A percentile compares a stretch with the other conserved stretches of the same genome.
phyloP scores from a whole-genome alignment of 1,140 invertebrate species.

The Dinoponera quadriceps region DNA sequence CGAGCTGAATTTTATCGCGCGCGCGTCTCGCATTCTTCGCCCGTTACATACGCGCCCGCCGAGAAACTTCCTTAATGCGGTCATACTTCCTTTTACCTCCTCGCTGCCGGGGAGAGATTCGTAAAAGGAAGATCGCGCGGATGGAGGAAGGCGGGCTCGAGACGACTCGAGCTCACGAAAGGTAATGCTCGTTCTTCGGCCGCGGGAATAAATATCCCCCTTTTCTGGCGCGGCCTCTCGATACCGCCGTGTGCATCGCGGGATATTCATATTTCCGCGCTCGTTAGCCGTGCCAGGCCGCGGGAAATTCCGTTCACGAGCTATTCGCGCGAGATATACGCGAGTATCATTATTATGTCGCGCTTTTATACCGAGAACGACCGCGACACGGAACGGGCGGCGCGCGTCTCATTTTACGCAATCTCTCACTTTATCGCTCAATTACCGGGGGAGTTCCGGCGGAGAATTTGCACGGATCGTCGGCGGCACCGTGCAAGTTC shows the following conservation, averaged over 20 bases:
- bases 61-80: constrained; percentile 54
- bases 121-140: constrained; percentile 27
- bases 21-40: constrained; percentile 40
- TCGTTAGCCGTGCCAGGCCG: too few species aligned
- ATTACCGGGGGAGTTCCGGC: constrained; percentile 21
- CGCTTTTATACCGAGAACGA: too few species aligned
- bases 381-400: too few species aligned
- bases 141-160: neutral
- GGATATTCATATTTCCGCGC: too few species aligned
- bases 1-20: constrained; percentile 56
- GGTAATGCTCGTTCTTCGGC: neutral
- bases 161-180: neutral
- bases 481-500: constrained; percentile 11
- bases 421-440: constrained; percentile 31
- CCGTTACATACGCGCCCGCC: constrained; percentile 46
- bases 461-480: neutral
- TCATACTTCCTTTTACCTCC: constrained; percentile 31
- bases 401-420: neutral
- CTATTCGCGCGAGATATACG: too few species aligned
- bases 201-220: neutral
- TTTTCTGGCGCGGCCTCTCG: neutral
- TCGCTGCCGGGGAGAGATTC: neutral
- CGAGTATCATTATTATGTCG: too few species aligned
- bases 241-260: neutral
- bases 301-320: too few species aligned